phyloP scores from a whole-genome alignment of 2,888 invertebrate genomes.

The Copidosoma aretas region DNA sequence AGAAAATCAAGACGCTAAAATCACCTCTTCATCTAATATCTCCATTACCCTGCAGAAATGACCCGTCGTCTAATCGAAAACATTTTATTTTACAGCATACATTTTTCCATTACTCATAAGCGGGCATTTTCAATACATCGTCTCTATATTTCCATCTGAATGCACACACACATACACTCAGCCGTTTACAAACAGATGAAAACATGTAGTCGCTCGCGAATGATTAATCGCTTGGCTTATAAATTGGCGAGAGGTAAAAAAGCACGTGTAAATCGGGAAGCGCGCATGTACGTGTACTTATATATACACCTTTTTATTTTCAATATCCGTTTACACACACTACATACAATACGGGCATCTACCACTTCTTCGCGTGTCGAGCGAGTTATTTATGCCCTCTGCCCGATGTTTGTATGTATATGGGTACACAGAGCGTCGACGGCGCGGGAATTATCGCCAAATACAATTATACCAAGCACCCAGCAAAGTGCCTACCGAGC shows the following conservation, averaged over 20 bases:
- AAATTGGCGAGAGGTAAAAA: slow-evolving; percentile 10
- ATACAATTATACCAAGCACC: too few species aligned
- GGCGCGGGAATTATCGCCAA: slow-evolving; percentile 16
- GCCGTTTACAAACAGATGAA: too few species aligned
- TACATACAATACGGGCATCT: background rate
- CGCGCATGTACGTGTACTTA: background rate
- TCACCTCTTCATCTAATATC: too few species aligned
- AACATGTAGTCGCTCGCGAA: background rate
- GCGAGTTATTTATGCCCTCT: slow-evolving; percentile 9
- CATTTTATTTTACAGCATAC: too few species aligned
- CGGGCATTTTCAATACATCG: background rate
- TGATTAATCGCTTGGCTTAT: slow-evolving; percentile 25
- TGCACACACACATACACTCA: too few species aligned
- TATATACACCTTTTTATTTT: background rate
- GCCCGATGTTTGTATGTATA: background rate
- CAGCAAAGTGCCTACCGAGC: too few species aligned
- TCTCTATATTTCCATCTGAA: too few species aligned
- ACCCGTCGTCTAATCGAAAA: too few species aligned
- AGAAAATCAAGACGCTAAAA: too few species aligned
- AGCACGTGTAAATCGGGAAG: slow-evolving; percentile 28
- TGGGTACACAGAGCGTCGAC: background rate
- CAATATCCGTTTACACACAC: background rate
- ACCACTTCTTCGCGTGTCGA: background rate
- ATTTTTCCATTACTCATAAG: too few species aligned
- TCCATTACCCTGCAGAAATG: too few species aligned